Base-by-base conservation (phyloP, 1,140 invertebrate genomes). In the Monochamus saltuarius region DNA sequence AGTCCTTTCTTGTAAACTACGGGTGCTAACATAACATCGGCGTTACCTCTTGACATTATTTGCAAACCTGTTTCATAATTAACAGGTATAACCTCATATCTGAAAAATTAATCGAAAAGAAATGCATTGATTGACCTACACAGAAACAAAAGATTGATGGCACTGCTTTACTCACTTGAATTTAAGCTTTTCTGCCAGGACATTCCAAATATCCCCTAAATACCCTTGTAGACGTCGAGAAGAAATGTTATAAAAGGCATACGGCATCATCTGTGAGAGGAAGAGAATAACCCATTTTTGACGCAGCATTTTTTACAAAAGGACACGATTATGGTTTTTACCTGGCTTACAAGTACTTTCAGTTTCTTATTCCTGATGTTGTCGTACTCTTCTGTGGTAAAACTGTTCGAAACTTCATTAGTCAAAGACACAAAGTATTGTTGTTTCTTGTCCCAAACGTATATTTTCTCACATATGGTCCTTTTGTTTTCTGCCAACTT, bases 171-270 rank as follows among this genome's bases (percentile, higher is more conserved):
- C 66, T 54, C 64, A 73, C 72, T 59, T 66, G 43, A 73, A 72
- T 38, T 58, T 29, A 14, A 68, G 50, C n/a, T 37, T 17, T 19
- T 61, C 60, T 39, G 69, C 45, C 1, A 73, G 45, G 13, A 71
- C 61, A 38, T 68, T 42, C 70, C 70, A 73, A 14, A 67, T 60
- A 43, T 73, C 69, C 7, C 72, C 70, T 9, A 73, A 53, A 59
- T 59, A 72, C 17, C 72, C 72, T 3, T 55, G 53, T 9, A 73
- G 14, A 45, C 47, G 49, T 11, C 64, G 35, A 2, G 63, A 64
- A 43, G 49, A 45, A n/a, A 60, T 61, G 45, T 42, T 57, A 0
- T 61, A 64, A 13, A 37, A 63, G 10, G 65, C 57, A 46, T 68
- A 72, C 8, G 70, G 70, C 9, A 52, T 17, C 68, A 72, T 72